Evolutionary conservation across 2,888 invertebrate genomes (phyloP), one percentile per base, ranked within the genome.

Genomic region (Hyposoter dolosus): DNA sequence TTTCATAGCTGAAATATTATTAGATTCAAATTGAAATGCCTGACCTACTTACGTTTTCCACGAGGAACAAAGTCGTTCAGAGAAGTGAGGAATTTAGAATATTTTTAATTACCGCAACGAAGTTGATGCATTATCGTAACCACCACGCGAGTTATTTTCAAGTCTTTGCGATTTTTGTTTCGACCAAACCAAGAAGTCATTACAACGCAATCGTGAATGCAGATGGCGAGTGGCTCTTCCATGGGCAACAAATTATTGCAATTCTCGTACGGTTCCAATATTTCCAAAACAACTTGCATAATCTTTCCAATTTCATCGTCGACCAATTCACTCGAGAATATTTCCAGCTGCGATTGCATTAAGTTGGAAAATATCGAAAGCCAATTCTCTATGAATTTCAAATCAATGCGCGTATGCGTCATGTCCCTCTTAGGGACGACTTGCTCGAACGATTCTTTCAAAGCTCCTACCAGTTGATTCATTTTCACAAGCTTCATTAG

Each of bases 181-280:
- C 88, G 88, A 86, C 91, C 89, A 85, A 92, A 89, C 89, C 89
- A 90, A 65, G 88, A 85, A 84, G 91, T 87, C 66, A 93, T 90
- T 82, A 91, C 91, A 7, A 93, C 87, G 63, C 91, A 89, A 23
- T 90, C 89, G 47, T 92, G 90, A 80, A 93, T 91, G 45, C 91
- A 93, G 28, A 88, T 72, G 2, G 91, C 90, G 23, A 88, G 87
- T 17, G 84, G 87, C 43, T 91, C 90, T 15, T 92, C 91, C 15
- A 91, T 43, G 4, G 90, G 89, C 68, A 88, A 88, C 43, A 92
- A 88, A 88, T 91, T 91, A 74, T 82, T 87, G 0, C 85, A 83
- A 60, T 88, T 68, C 60, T 82, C 79, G 72, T 91, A 93, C 3
- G 91, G 91, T 10, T 86, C 79, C 63, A 93, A 82, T 76, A 93